Evolutionary conservation across 2,797 vertebrate species (phyloP).

Genomic region (Lateolabrax maculatus): DNA sequence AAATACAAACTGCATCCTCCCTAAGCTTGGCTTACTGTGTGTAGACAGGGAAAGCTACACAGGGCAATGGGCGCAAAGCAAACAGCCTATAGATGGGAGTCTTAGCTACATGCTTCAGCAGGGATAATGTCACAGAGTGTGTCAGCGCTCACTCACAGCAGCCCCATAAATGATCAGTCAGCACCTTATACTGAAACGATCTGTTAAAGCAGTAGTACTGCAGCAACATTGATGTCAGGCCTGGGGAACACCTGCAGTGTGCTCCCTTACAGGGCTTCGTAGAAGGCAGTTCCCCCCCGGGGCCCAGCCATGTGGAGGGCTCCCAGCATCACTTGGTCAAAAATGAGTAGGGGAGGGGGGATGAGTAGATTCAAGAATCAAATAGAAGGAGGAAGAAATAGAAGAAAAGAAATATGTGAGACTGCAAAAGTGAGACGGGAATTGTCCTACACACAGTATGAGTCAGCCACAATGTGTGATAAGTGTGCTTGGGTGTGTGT

Average conservation of each 20-base stretch:
- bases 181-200: conserved; percentile 21
- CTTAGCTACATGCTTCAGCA: conserved; percentile 7
- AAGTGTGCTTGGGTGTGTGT: neutral
- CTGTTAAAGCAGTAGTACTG: conserved; percentile 15
- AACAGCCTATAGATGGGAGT: neutral
- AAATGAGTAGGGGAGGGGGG: neutral
- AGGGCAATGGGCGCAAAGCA: neutral
- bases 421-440: conserved; percentile 12
- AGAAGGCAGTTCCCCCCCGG: neutral
- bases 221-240: conserved; percentile 13
- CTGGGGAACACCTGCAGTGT: conserved; percentile 6
- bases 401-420: conserved; percentile 11
- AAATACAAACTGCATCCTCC: neutral
- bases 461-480: conserved; percentile 16
- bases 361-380: conserved; percentile 12
- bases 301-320: neutral
- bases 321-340: conserved; percentile 13
- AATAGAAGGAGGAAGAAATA: neutral
- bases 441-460: conserved; percentile 29
- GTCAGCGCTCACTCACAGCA: conserved; percentile 12
- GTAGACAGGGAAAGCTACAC: neutral
- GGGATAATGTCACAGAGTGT: conserved; percentile 11
- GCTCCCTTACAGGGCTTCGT: neutral
- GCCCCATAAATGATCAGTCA: conserved; percentile 32
- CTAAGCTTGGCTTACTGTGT: neutral